Conservation (phyloP, 2,888 invertebrate species). For the Atethmia centrago region DNA sequence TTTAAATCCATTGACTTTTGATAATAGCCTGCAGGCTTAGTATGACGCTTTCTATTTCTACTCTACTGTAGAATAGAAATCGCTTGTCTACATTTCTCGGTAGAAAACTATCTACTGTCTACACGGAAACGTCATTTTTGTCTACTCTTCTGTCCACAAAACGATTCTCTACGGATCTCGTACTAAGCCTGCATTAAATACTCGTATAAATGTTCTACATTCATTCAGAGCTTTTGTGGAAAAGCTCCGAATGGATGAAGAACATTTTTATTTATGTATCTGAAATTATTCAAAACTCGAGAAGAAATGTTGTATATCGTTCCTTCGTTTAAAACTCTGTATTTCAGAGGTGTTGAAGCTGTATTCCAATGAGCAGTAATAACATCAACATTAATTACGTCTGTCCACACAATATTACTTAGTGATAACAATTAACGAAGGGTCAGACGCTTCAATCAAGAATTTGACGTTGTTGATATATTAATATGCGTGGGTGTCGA, state of each 20-base stretch:
- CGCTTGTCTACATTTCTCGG: too few relatives aligned
- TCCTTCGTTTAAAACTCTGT: neutral
- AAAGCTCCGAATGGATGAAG: too few relatives aligned
- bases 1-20: neutral
- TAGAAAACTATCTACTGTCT: too few relatives aligned
- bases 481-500: conserved; percentile 74
- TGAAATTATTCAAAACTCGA: neutral
- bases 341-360: neutral
- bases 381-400: conserved; percentile 31
- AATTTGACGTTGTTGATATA: conserved; percentile 61
- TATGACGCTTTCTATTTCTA: too few relatives aligned
- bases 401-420: conserved; percentile 39
- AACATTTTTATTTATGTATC: too few relatives aligned
- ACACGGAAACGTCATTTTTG: too few relatives aligned
- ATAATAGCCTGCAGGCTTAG: too few relatives aligned
- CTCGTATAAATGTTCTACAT: neutral
- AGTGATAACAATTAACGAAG: conserved; percentile 54
- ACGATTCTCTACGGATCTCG: too few relatives aligned
- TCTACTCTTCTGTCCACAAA: too few relatives aligned
- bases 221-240: neutral
- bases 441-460: conserved; percentile 62
- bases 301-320: neutral
- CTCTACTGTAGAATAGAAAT: too few relatives aligned
- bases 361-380: conserved; percentile 19
- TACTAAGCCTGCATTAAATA: too few relatives aligned